phyloP scores from a whole-genome alignment of 1,140 invertebrate species.

The Hyposmocoma kahamanoa region DNA sequence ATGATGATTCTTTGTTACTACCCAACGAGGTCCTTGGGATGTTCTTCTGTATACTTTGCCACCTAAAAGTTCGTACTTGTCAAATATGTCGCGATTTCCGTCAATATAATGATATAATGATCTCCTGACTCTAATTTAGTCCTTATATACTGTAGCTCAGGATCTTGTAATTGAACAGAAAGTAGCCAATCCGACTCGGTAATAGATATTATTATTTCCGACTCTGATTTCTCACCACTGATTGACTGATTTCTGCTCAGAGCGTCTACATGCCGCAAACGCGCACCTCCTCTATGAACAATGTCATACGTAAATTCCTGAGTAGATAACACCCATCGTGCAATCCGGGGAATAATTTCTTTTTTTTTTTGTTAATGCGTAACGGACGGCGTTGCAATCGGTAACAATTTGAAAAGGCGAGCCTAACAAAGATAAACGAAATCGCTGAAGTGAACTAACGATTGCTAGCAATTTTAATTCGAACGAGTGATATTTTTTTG shows the following conservation, averaged over 20 bases:
- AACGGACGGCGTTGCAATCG: neutral
- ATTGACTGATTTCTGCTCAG: neutral
- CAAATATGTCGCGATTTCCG: neutral
- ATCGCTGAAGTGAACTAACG: neutral
- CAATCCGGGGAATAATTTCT: neutral
- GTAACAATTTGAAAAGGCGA: neutral
- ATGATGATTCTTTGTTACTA: neutral
- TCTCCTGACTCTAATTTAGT: neutral
- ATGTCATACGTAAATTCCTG: constrained; percentile 1
- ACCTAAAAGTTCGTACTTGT: neutral
- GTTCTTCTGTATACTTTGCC: neutral
- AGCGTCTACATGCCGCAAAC: neutral
- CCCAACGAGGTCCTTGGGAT: constrained; percentile 1
- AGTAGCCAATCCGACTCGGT: neutral
- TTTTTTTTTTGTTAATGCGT: neutral
- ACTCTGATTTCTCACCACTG: neutral
- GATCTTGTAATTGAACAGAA: neutral
- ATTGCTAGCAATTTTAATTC: constrained; percentile 1
- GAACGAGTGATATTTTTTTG: constrained; percentile 1
- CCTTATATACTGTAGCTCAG: neutral
- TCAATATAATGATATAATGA: too few species aligned
- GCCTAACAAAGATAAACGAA: constrained; percentile 1
- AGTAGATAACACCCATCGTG: neutral
- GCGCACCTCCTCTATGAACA: neutral
- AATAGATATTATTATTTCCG: neutral